A percentile compares a stretch with the other conserved stretches of the same genome.
Evolutionary conservation across 1,140 invertebrate species (phyloP).

Genomic region (Dysdera silvatica): DNA sequence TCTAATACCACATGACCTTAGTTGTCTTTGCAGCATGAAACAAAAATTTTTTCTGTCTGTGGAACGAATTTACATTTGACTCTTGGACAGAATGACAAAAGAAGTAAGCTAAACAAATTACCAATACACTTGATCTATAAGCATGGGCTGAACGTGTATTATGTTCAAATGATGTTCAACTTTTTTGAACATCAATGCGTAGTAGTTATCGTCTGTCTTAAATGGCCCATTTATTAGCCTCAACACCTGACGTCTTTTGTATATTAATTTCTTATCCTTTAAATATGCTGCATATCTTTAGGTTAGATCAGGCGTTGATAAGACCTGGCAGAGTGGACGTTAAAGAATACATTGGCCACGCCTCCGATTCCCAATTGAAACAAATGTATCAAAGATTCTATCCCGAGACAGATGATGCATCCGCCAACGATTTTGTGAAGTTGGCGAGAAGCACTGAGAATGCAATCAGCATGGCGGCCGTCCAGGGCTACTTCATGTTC

Average conservation of each 20-base stretch:
- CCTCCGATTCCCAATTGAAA: conserved; percentile 67
- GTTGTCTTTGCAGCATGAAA: no score
- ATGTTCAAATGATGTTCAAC: not conserved
- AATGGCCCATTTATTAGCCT: no score
- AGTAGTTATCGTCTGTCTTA: not conserved
- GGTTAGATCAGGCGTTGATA: conserved; percentile 91
- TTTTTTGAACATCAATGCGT: not conserved
- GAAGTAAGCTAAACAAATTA: not conserved
- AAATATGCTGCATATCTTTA: no score
- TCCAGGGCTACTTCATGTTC: conserved; percentile 89
- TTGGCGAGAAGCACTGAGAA: conserved; percentile 51
- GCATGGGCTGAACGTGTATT: not conserved
- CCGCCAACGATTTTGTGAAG: conserved; percentile 59
- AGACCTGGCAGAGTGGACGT: conserved; percentile 92
- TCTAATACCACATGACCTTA: no score
- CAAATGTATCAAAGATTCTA: conserved; percentile 90
- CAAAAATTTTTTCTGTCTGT: no score
- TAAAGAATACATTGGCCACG: conserved; percentile 86
- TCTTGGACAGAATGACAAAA: not conserved
- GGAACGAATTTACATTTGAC: not conserved
- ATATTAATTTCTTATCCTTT: no score
- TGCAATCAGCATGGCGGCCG: conserved; percentile 79
- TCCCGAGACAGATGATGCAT: conserved; percentile 50
- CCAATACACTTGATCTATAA: not conserved
- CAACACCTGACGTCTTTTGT: no score